Evolutionary conservation across 2,888 invertebrate genomes (phyloP).

Genomic region (Auanema freiburgensis): DNA sequence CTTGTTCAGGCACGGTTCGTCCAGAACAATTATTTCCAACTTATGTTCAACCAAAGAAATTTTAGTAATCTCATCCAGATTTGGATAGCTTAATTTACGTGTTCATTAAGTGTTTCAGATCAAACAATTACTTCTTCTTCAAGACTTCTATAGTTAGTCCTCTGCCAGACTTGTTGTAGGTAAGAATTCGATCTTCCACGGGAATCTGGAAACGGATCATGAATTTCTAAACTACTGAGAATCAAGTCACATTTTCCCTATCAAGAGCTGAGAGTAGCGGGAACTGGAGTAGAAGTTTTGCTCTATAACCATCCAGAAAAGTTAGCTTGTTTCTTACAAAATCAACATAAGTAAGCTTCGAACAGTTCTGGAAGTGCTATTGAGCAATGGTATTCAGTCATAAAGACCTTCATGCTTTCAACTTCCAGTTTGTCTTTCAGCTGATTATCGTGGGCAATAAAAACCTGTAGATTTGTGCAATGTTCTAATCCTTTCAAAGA

Average conservation of each 20-base stretch:
- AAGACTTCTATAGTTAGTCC: conserved; percentile 16
- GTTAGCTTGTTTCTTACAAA: conserved; percentile 39
- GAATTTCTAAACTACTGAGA: neutral
- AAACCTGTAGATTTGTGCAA: conserved; percentile 31
- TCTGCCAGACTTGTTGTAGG: conserved; percentile 11
- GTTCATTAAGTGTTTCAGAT: neutral
- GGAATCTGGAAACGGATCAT: neutral
- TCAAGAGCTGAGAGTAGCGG: conserved; percentile 11
- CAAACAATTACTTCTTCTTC: conserved; percentile 11
- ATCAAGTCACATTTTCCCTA: conserved; percentile 3
- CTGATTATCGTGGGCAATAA: conserved; percentile 9
- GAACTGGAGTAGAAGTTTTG: conserved; percentile 18
- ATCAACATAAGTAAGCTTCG: conserved; percentile 47
- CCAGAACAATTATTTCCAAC: conserved; percentile 19
- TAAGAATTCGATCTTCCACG: conserved; percentile 4
- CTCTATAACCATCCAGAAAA: conserved; percentile 35
- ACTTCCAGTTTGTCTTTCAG: conserved; percentile 6
- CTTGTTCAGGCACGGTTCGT: conserved; percentile 4
- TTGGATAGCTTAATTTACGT: conserved; percentile 8
- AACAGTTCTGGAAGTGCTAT: conserved; percentile 30
- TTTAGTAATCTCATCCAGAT: neutral
- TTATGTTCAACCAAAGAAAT: conserved; percentile 6
- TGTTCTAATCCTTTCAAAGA: conserved; percentile 48
- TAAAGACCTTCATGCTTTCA: neutral
- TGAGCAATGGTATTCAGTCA: neutral